Conservation (phyloP, 2,888 invertebrate genomes). For the Sarcophaga variegata region DNA sequence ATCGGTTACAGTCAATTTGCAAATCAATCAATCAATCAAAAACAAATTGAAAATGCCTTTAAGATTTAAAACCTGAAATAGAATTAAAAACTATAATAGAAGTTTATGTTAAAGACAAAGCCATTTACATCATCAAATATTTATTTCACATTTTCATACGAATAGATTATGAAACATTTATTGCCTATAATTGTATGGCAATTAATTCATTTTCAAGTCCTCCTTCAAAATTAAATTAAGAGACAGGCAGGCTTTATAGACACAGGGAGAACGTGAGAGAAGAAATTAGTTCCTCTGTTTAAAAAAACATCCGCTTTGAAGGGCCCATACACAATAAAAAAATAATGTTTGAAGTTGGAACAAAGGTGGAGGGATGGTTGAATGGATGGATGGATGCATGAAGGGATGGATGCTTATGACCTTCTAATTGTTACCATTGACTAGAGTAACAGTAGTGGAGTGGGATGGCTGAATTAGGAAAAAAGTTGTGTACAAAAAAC, state of each 20-base stretch:
- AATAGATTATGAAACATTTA: slow-evolving; percentile 61
- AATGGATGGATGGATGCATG: background rate
- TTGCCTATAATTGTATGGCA: slow-evolving; percentile 66
- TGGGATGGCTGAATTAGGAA: slow-evolving; percentile 9
- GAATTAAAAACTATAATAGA: too few relatives aligned
- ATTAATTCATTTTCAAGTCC: slow-evolving; percentile 69
- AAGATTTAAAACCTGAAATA: background rate
- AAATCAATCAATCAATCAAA: too few relatives aligned
- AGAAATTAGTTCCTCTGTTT: slow-evolving; percentile 53
- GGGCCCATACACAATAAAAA: background rate
- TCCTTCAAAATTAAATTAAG: slow-evolving; percentile 44
- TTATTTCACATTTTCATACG: background rate
- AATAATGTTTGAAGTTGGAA: slow-evolving; percentile 3
- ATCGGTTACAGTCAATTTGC: too few relatives aligned
- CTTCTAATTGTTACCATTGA: slow-evolving; percentile 66
- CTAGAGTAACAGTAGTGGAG: slow-evolving; percentile 26
- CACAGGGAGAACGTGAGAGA: background rate
- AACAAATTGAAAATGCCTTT: too few relatives aligned
- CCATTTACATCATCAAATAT: background rate
- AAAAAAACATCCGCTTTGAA: slow-evolving; percentile 61
- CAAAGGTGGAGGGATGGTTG: background rate
- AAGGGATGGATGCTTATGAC: slow-evolving; percentile 57
- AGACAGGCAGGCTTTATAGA: background rate
- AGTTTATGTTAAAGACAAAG: background rate
- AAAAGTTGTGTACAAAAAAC: slow-evolving; percentile 14